These are phyloP conservation scores for Falco naumanni DNA, from an alignment of 2,797 vertebrate genomes.

Conservation along the genomic window DNA sequence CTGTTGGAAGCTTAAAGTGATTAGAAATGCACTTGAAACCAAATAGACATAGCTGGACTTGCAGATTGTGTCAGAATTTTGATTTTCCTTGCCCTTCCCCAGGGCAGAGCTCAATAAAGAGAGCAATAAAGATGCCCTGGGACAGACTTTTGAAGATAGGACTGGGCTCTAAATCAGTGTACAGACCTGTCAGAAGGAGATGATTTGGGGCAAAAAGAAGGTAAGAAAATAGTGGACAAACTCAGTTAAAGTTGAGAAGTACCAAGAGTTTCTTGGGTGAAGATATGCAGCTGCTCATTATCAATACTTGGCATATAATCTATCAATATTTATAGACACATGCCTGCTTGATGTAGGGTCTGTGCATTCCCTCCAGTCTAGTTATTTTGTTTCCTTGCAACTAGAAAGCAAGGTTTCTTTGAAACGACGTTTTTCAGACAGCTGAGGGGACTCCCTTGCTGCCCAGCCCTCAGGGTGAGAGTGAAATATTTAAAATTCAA, in stretches of 20 bases:
- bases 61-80: background rate
- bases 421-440: background rate
- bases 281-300: background rate
- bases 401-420: background rate
- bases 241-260: background rate
- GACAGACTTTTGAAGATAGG: background rate
- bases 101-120: background rate
- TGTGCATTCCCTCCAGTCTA: background rate
- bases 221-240: background rate
- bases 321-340: background rate
- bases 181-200: background rate
- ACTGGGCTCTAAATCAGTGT: background rate
- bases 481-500: constrained; percentile 1
- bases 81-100: background rate
- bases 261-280: background rate
- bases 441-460: background rate
- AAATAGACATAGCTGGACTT: background rate
- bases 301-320: background rate
- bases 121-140: background rate
- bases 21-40: background rate
- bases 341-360: background rate
- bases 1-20: constrained; percentile 39
- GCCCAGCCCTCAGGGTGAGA: background rate
- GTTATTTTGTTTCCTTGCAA: background rate
- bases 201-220: background rate